Percentiles rank a stretch among this genome's conserved stretches.
Conservation (phyloP, 2,888 invertebrate genomes). For the Lymantria dispar region DNA sequence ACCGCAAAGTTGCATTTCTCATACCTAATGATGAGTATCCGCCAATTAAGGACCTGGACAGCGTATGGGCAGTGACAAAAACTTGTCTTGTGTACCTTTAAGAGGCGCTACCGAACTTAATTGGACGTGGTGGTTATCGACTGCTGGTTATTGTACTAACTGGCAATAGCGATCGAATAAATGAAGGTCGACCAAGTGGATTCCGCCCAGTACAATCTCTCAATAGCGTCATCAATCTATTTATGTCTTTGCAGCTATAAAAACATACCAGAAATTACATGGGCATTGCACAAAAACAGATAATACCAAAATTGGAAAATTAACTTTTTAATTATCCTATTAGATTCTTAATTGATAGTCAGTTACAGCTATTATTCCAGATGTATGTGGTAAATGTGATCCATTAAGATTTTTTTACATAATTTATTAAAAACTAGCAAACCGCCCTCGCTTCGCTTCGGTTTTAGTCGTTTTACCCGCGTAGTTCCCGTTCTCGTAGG, state of each 20-base stretch:
- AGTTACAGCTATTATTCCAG: conserved; percentile 14
- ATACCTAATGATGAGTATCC: conserved; percentile 73
- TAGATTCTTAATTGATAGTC: conserved; percentile 30
- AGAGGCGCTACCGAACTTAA: conserved; percentile 79
- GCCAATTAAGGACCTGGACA: conserved; percentile 66
- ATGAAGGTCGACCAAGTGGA: conserved; percentile 54
- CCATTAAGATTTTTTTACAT: not conserved
- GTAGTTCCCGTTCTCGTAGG: too few relatives aligned
- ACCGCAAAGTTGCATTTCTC: conserved; percentile 46
- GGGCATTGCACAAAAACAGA: conserved; percentile 37
- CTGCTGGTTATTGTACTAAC: conserved; percentile 57
- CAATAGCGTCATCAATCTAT: conserved; percentile 44
- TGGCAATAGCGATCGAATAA: conserved; percentile 50
- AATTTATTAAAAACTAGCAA: too few relatives aligned
- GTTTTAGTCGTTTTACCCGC: too few relatives aligned
- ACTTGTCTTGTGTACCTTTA: conserved; percentile 60
- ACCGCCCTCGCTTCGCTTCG: too few relatives aligned
- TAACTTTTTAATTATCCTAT: conserved; percentile 57
- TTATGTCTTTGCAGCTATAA: conserved; percentile 39
- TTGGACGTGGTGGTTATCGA: conserved; percentile 67
- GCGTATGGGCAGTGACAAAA: conserved; percentile 60
- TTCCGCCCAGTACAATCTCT: conserved; percentile 28
- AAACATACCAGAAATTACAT: conserved; percentile 31
- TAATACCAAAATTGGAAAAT: conserved; percentile 48
- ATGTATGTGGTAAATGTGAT: not conserved